A percentile compares a stretch with the other conserved stretches of the same genome.
Conservation (phyloP, 2,113 vertebrate species). For the Phylloscopus whistleri region DNA sequence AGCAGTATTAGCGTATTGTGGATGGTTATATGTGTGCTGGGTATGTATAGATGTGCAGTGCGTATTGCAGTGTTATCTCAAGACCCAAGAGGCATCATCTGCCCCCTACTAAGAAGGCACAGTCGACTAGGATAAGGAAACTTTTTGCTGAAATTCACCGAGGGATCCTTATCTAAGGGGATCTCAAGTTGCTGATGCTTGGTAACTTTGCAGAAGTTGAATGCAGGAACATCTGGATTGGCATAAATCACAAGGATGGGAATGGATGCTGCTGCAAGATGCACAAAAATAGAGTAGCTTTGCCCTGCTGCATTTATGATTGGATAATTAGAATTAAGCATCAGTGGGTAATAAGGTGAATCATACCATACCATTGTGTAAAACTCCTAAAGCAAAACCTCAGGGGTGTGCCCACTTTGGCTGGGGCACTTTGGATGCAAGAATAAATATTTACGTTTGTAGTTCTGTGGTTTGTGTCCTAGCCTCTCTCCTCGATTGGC, state of each 20-base stretch:
- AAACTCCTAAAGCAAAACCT: background rate
- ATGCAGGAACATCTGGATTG: background rate
- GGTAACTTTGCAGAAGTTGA: background rate
- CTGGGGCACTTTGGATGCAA: background rate
- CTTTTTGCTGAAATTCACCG: background rate
- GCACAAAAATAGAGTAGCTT: background rate
- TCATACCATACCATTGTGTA: background rate
- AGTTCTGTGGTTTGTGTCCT: background rate
- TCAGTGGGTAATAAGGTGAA: background rate
- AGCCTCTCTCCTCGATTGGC: background rate
- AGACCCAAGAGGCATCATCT: background rate
- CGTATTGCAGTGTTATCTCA: fast-evolving
- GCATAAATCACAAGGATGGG: background rate
- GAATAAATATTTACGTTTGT: background rate
- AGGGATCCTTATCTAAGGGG: background rate
- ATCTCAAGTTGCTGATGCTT: background rate
- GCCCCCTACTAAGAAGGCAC: background rate
- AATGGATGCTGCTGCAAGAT: background rate
- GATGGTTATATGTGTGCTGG: fast-evolving
- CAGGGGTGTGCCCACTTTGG: background rate
- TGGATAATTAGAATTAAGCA: background rate
- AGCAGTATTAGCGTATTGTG: fast-evolving
- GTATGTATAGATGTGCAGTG: fast-evolving
- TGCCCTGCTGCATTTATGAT: background rate
- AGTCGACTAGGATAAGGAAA: background rate